These are phyloP conservation scores for Sinopyrophorus schimmeli DNA, from an alignment of 2,888 invertebrate species.

Conservation along the genomic window DNA sequence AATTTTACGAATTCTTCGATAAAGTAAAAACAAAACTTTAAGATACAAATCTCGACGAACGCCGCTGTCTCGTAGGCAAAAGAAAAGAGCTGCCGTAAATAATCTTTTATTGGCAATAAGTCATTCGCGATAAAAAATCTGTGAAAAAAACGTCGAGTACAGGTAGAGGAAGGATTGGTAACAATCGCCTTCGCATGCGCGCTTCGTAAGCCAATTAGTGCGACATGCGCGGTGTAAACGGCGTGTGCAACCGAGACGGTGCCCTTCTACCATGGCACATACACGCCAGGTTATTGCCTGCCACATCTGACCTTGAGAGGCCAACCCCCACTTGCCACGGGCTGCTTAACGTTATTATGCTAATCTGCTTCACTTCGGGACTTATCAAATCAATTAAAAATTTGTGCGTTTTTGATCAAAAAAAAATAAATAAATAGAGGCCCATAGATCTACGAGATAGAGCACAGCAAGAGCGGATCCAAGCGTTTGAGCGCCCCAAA, in stretches of 20 bases:
- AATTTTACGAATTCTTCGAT: too few relatives aligned
- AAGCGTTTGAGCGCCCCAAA: too few relatives aligned
- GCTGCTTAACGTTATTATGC: constrained; percentile 27
- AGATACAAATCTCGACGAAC: too few relatives aligned
- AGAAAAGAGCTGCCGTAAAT: not conserved
- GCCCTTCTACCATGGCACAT: constrained; percentile 38
- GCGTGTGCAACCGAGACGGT: constrained; percentile 19
- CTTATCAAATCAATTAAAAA: not conserved
- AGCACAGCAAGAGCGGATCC: too few relatives aligned
- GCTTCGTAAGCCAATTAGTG: constrained; percentile 1
- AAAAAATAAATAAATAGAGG: too few relatives aligned
- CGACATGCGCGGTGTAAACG: constrained; percentile 19
- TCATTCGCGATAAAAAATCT: constrained; percentile 1
- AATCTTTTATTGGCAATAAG: constrained; percentile 2
- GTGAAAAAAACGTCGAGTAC: not conserved
- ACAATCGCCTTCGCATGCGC: constrained; percentile 14
- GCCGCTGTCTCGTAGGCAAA: not conserved
- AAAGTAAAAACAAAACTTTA: too few relatives aligned
- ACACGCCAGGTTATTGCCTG: constrained; percentile 48
- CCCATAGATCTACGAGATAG: too few relatives aligned
- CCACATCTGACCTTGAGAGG: constrained; percentile 50
- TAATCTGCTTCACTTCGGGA: too few relatives aligned
- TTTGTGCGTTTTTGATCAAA: not conserved
- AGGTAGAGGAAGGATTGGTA: not conserved
- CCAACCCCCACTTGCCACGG: constrained; percentile 46